phyloP scores from a whole-genome alignment of 2,888 invertebrate genomes.

The Saturnia japonica region DNA sequence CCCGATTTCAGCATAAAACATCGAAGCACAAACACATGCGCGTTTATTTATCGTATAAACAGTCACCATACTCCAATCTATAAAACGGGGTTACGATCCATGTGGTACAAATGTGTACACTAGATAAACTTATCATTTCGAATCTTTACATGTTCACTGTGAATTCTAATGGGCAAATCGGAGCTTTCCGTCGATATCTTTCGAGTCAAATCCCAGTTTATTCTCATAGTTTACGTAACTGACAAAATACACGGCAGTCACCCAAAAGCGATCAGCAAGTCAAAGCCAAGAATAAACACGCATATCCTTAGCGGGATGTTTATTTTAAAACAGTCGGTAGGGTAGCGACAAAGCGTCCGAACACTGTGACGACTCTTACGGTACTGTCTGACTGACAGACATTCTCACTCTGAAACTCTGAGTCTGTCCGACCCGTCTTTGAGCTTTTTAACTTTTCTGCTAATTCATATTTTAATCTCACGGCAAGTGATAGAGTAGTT shows the following conservation, averaged over 20 bases:
- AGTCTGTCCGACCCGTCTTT: constrained; percentile 17
- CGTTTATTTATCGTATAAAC: constrained; percentile 54
- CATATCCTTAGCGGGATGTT: constrained; percentile 54
- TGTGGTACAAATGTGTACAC: constrained; percentile 40
- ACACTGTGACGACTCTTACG: constrained; percentile 47
- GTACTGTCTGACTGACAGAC: constrained; percentile 50
- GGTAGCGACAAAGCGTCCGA: constrained; percentile 51
- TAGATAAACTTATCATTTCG: constrained; percentile 44
- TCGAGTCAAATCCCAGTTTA: background rate
- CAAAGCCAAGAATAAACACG: constrained; percentile 64
- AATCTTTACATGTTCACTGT: constrained; percentile 37
- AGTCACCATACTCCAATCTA: constrained; percentile 44
- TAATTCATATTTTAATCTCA: constrained; percentile 33
- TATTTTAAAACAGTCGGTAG: constrained; percentile 42
- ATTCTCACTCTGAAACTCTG: too few relatives aligned
- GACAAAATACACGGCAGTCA: constrained; percentile 50
- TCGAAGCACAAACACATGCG: constrained; percentile 42
- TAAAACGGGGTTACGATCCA: constrained; percentile 51
- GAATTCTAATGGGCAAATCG: constrained; percentile 16
- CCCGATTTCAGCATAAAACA: constrained; percentile 36
- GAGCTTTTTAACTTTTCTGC: constrained; percentile 35
- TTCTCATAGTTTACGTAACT: constrained; percentile 61
- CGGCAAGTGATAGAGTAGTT: background rate
- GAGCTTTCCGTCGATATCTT: background rate
- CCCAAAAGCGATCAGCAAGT: constrained; percentile 61